Evolutionary conservation across 1,140 invertebrate species (phyloP).

Genomic region (Zophobas morio): DNA sequence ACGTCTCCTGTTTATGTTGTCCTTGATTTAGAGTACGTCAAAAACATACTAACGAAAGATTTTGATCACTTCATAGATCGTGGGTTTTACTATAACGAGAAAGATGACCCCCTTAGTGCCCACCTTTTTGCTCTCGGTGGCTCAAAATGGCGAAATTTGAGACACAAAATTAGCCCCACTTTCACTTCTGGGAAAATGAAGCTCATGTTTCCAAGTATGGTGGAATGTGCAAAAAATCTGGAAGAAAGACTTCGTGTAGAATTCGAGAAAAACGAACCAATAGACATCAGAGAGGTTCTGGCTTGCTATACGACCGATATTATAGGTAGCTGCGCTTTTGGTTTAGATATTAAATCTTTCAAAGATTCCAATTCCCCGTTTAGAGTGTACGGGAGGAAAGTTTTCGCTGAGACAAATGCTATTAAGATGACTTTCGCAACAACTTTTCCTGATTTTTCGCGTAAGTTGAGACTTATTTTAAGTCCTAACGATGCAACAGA

Average conservation of each 20-base stretch:
- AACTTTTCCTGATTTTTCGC: background rate
- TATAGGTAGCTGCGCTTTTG: background rate
- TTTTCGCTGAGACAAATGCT: background rate
- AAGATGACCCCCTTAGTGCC: slow-evolving; percentile 67
- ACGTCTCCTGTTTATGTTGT: background rate
- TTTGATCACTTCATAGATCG: too few relatives aligned
- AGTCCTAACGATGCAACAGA: background rate
- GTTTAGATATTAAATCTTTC: background rate
- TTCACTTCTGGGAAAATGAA: slow-evolving; percentile 60
- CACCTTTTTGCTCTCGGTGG: slow-evolving; percentile 58
- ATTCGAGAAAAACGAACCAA: background rate
- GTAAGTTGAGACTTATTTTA: background rate
- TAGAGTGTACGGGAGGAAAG: background rate
- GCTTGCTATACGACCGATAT: background rate
- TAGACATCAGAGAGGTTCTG: background rate
- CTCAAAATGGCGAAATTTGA: slow-evolving; percentile 64
- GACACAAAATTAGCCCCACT: slow-evolving; percentile 62
- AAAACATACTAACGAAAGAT: too few relatives aligned
- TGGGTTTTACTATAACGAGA: slow-evolving; percentile 58
- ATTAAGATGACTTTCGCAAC: background rate
- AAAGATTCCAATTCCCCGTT: background rate
- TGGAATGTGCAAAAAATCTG: background rate
- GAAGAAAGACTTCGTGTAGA: background rate
- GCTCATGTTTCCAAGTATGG: background rate
- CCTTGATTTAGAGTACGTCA: background rate